Evolutionary conservation across 1,140 invertebrate species (phyloP).

Genomic region (Caenorhabditis elegans): WBcel235 BX284603.4:5992501-5993000

Average conservation of each 20-base stretch:
- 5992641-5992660: not conserved
- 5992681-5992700: not conserved
- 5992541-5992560: not conserved
- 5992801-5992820: too few relatives aligned
- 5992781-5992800: too few relatives aligned
- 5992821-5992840: too few relatives aligned
- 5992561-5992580: not conserved
- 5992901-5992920: not conserved
- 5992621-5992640: too few relatives aligned
- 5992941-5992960: not conserved
- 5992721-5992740: not conserved
- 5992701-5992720: not conserved
- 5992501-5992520: not conserved
- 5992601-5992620: not conserved
- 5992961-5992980: conserved; percentile 23
- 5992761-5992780: too few relatives aligned
- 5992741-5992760: too few relatives aligned
- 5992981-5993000: not conserved
- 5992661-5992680: not conserved
- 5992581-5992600: not conserved
- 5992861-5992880: too few relatives aligned
- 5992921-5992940: conserved; percentile 26
- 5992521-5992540: conserved; percentile 10
- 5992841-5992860: too few relatives aligned
- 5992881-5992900: too few relatives aligned